These are phyloP conservation scores for Deladenus siricidicola DNA, from an alignment of 2,888 invertebrate genomes.

Conservation along the genomic window DNA sequence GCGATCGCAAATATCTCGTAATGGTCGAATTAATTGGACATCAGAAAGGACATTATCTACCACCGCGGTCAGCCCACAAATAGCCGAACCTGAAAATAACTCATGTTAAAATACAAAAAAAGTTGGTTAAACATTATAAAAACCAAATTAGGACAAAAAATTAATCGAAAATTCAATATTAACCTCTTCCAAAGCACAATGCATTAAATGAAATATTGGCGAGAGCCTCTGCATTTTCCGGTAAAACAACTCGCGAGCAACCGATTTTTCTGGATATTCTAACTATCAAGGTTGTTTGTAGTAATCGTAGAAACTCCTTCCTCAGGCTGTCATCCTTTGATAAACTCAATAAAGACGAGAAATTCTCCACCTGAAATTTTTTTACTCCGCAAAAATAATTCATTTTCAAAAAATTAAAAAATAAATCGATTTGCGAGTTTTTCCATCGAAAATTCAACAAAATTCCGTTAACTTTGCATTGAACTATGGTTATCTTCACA, in stretches of 20 bases:
- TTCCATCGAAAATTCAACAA: too few species aligned
- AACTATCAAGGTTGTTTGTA: slow-evolving; percentile 20
- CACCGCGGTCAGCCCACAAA: slow-evolving; percentile 24
- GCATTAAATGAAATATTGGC: slow-evolving; percentile 30
- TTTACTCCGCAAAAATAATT: too few species aligned
- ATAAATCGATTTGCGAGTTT: too few species aligned
- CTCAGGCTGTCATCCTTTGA: slow-evolving; percentile 23
- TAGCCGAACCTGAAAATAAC: slow-evolving; percentile 18
- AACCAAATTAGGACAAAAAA: not conserved
- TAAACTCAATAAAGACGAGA: slow-evolving; percentile 13
- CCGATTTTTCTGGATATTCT: slow-evolving; percentile 10
- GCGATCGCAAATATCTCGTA: slow-evolving; percentile 30
- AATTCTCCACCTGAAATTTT: too few species aligned
- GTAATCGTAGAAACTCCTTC: slow-evolving; percentile 27
- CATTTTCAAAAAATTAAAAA: too few species aligned
- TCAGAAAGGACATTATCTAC: slow-evolving; percentile 26
- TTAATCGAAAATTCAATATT: not conserved
- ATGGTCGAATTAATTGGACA: slow-evolving; percentile 30
- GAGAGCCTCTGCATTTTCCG: slow-evolving; percentile 32
- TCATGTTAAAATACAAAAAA: slow-evolving; percentile 1
- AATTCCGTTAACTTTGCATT: too few species aligned
- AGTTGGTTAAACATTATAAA: not conserved
- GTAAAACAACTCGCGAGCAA: slow-evolving; percentile 23
- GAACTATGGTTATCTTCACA: too few species aligned
- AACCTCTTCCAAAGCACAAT: slow-evolving; percentile 38